Evolutionary conservation across 1,140 invertebrate genomes (phyloP).

Genomic region (Drosophila erecta): DNA sequence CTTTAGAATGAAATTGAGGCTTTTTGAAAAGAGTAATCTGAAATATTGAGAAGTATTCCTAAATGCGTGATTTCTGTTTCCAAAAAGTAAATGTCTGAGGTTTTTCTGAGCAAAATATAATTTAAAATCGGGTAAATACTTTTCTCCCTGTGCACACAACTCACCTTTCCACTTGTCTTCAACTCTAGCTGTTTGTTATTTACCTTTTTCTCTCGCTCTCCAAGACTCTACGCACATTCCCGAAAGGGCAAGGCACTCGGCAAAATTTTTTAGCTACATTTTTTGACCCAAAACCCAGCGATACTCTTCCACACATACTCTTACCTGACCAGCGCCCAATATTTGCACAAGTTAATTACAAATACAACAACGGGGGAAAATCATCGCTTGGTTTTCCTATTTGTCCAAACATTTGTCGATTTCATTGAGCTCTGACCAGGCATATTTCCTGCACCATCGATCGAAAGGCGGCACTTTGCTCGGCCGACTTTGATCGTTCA

Average conservation of each 20-base stretch:
- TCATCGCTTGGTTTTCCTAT: conserved; percentile 73
- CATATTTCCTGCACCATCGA: conserved; percentile 59
- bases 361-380: conserved; percentile 59
- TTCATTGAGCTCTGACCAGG: conserved; percentile 78
- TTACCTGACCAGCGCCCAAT: conserved; percentile 40
- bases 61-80: too few relatives aligned
- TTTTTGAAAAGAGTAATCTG: too few relatives aligned
- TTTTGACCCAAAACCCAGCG: conserved; percentile 71
- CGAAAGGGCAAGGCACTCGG: conserved; percentile 76
- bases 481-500: conserved; percentile 65
- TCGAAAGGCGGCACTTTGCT: conserved; percentile 58
- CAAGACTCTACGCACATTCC: conserved; percentile 58
- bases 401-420: conserved; percentile 83
- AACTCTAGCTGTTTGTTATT: conserved; percentile 69
- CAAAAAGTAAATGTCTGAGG: too few relatives aligned
- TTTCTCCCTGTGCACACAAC: conserved; percentile 15
- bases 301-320: conserved; percentile 14
- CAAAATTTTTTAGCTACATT: conserved; percentile 60
- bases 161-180: conserved; percentile 76
- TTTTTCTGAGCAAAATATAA: too few relatives aligned
- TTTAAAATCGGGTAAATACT: too few relatives aligned
- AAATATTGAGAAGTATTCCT: too few relatives aligned
- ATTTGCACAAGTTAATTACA: conserved; percentile 78
- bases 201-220: conserved; percentile 45
- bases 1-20: too few relatives aligned